Evolutionary conservation across 2,113 vertebrate genomes (phyloP), one percentile per base, ranked within the genome.

Genomic region (Protobothrops mucrosquamatus): DNA sequence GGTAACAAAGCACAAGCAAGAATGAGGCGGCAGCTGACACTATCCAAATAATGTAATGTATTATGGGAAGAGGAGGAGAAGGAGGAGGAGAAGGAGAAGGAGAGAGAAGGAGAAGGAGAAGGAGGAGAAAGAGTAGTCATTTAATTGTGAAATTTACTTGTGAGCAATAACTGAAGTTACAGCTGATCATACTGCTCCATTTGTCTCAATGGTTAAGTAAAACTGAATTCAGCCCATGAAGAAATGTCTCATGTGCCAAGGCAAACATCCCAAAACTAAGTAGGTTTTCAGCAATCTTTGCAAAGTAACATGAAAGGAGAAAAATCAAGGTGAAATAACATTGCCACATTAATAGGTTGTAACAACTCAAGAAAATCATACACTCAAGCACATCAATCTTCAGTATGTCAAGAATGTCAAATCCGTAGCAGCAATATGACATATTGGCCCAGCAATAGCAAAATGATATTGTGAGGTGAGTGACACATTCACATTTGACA

Each of bases 281-380:
- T 1, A 0, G 1, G 46, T 95, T 92, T 46, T 6, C 4, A 52
- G 92, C 1, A 89, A 22, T 91, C 59, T 7, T 24, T 51, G 55
- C 22, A 43, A 90, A 20, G 8, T 89, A 0, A 91, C 91, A 26
- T 0, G 20, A 92, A 93, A 43, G 39, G 89, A 2, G 3, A 29
- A 34, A 92, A 95, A 91, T 43, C 9, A 89, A 89, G 24, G 6
- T 69, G 54, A 89, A 95, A 39, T 3, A 87, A 3, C 7, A 89
- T 20, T 61, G 2, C 3, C 95, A 92, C 87, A 54, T 43, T 91
- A 34, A 85, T 20, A 94, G 23, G 29, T 88, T 56, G 6, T 54
- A 92, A 4, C 14, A 94, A 86, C 20, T 90, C 9, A 88, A 88
- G 1, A 93, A 89, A 93, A 93, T 94, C 11, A 22, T 92, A 59